Evolutionary conservation across 2,888 invertebrate species (phyloP), one percentile per base, ranked within the genome.

Genomic region (Imbricaverruca yamaguchii): DNA sequence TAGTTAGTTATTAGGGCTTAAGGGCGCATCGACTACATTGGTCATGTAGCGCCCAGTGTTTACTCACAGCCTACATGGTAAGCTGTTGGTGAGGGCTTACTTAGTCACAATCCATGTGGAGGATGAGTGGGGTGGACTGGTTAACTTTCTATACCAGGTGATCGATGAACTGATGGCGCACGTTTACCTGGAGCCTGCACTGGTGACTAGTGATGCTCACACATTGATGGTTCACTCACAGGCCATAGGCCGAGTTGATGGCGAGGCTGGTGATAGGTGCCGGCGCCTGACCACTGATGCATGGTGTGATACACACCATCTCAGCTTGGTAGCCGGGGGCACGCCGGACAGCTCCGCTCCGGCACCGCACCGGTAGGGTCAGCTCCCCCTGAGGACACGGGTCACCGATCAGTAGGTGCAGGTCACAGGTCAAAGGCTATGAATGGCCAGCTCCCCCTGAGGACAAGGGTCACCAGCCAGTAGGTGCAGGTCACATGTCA

Each of bases 251-350:
- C 85, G 98, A 97, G 90, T 97, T 98, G 88, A 99, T 91, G 86
- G 95, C 93, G 87, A 98, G 92, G 84, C 96, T 92, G 85, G 95
- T 92, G 87, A 98, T 92, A 87, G 92, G 92, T 88, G 94, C 92
- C 85, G 97, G 92, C 86, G 93, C 91, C 89, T 92, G 91, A 79
- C 92, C 92, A 85, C 91, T 92, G 83, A 90, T 90, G 89, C 94
- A 94, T 81, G 92, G 93, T 86, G 98, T 95, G 86, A 98, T 90
- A 88, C 97, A 97, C 85, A 97, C 94, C 84, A 99, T 90, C 86
- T 96, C 94, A 80, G 97, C 95, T 90, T 98, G 98, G 91, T 97
- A 99, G 84, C 98, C 99, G n/a, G 97, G 91, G 69, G 93, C 92
- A 88, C 97, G 93, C 87, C 96, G 94, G 86, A 93, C 92, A 83